Percentiles rank a stretch among this genome's conserved stretches.
phyloP scores from a whole-genome alignment of 2,888 invertebrate species.

The Cotesia congregata region DNA sequence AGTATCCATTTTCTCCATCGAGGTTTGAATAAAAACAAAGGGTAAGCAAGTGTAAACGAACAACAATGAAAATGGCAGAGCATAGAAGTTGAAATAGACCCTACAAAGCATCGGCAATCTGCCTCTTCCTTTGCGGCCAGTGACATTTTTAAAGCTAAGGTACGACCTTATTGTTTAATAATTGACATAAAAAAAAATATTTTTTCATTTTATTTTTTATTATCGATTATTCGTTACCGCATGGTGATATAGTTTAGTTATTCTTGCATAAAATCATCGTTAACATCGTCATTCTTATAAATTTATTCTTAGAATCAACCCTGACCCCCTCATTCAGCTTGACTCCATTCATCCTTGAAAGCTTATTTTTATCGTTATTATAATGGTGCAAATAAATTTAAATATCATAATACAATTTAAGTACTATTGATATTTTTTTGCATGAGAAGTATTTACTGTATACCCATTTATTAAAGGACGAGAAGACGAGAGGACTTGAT shows the following conservation, averaged over 20 bases:
- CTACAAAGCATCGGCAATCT: slow-evolving; percentile 65
- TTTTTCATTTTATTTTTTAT: slow-evolving; percentile 22
- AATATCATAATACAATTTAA: not conserved
- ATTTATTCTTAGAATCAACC: slow-evolving; percentile 7
- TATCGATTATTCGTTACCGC: slow-evolving; percentile 21
- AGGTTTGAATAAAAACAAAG: slow-evolving; percentile 2
- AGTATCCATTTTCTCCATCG: not conserved
- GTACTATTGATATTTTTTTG: not conserved
- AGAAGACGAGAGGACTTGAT: too few species aligned
- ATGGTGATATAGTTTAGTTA: slow-evolving; percentile 27
- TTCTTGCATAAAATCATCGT: not conserved
- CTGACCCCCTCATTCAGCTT: not conserved
- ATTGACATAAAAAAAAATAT: not conserved
- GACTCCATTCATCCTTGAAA: slow-evolving; percentile 7
- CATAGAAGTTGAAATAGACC: slow-evolving; percentile 58
- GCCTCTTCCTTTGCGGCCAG: slow-evolving; percentile 65
- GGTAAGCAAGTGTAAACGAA: slow-evolving; percentile 31
- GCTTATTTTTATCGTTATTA: not conserved
- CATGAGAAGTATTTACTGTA: too few species aligned
- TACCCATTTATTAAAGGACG: too few species aligned
- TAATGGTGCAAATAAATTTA: not conserved
- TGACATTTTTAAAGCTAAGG: slow-evolving; percentile 67
- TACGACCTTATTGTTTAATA: slow-evolving; percentile 39
- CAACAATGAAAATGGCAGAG: slow-evolving; percentile 55
- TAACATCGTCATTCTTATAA: slow-evolving; percentile 1